Evolutionary conservation across 2,797 vertebrate species (phyloP).

Genomic region (Peromyscus nudipes): DNA sequence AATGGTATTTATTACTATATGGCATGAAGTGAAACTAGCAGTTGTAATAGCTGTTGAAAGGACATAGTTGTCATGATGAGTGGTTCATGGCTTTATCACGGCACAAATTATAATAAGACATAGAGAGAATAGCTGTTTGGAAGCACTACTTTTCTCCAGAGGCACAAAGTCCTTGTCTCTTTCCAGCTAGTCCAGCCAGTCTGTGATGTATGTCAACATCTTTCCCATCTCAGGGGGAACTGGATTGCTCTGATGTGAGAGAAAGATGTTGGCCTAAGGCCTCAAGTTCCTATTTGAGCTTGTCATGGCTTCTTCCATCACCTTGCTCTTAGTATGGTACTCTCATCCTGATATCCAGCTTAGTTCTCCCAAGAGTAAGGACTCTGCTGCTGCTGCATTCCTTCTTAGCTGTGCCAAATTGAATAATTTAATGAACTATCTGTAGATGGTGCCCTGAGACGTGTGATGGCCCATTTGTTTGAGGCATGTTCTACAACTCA

Average conservation of each 20-base stretch:
- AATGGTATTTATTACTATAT: slow-evolving; percentile 71
- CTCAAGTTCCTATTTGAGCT: slow-evolving; percentile 47
- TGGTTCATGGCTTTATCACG: slow-evolving; percentile 71
- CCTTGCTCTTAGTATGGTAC: slow-evolving; percentile 65
- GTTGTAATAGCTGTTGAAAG: slow-evolving; percentile 73
- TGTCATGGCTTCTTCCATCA: slow-evolving; percentile 76
- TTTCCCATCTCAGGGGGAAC: not conserved
- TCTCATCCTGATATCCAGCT: slow-evolving; percentile 55
- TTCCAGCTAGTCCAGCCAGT: slow-evolving; percentile 49
- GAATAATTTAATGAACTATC: slow-evolving; percentile 69
- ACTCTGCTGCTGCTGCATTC: slow-evolving; percentile 53
- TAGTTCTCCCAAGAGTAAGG: slow-evolving; percentile 66
- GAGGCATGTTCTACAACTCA: not conserved
- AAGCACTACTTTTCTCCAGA: slow-evolving; percentile 5
- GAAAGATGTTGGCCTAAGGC: slow-evolving; percentile 16
- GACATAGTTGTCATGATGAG: slow-evolving; percentile 68
- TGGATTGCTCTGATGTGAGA: slow-evolving; percentile 55
- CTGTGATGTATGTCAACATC: slow-evolving; percentile 60
- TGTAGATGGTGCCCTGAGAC: slow-evolving; percentile 38
- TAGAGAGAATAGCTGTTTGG: not conserved
- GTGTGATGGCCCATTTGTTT: slow-evolving; percentile 38
- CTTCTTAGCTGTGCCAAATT: not conserved
- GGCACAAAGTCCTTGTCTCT: not conserved
- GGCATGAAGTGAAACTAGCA: slow-evolving; percentile 67
- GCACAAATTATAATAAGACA: slow-evolving; percentile 72